Evolutionary conservation across 2,797 vertebrate genomes (phyloP).

Genomic region (Taenioides sp.): DNA sequence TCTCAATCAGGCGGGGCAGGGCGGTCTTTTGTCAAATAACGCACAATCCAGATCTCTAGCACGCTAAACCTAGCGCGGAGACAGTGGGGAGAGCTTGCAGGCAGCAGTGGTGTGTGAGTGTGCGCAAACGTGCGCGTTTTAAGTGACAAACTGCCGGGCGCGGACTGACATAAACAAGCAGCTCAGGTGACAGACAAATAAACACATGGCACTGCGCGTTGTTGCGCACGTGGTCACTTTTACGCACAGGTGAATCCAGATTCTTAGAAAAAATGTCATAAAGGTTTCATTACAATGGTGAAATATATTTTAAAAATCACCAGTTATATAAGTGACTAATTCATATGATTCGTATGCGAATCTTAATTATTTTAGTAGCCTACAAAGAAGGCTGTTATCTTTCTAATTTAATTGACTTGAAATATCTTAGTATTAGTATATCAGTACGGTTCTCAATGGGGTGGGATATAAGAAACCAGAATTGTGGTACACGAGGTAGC

Average conservation of each 20-base stretch:
- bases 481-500: not conserved
- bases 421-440: not conserved
- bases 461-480: not conserved
- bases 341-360: not conserved
- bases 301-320: not conserved
- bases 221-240: constrained; percentile 13
- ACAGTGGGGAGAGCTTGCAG: constrained; percentile 19
- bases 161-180: constrained; percentile 33
- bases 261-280: not conserved
- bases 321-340: not conserved
- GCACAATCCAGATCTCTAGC: constrained; percentile 47
- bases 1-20: constrained; percentile 57
- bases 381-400: not conserved
- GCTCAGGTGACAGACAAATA: constrained; percentile 18
- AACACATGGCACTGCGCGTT: constrained; percentile 9
- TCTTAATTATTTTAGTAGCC: not conserved
- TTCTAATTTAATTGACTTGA: not conserved
- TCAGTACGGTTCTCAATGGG: not conserved
- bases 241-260: constrained; percentile 11
- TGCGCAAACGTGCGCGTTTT: constrained; percentile 25
- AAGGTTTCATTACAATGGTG: not conserved
- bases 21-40: constrained; percentile 75
- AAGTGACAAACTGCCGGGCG: constrained; percentile 33
- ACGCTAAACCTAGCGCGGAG: constrained; percentile 38
- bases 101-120: constrained; percentile 3